A percentile compares a stretch with the other conserved stretches of the same genome.
These are phyloP conservation scores for Heliconius erato DNA, from an alignment of 2,888 invertebrate species.

Conservation along the genomic window DNA sequence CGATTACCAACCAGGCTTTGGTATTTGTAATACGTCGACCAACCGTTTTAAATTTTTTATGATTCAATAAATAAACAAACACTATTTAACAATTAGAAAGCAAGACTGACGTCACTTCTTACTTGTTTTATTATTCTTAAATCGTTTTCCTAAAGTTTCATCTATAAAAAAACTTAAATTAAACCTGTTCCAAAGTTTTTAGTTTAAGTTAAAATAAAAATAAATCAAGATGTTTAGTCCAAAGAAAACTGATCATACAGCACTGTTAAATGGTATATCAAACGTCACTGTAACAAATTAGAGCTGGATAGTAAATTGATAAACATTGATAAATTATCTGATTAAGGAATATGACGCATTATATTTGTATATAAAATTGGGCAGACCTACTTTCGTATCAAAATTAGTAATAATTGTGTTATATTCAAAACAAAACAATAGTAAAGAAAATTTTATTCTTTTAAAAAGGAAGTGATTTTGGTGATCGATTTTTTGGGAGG, in stretches of 20 bases:
- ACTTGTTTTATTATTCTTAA: neutral
- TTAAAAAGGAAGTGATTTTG: neutral
- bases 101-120: neutral
- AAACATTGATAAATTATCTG: constrained; percentile 39
- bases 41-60: neutral
- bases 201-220: neutral
- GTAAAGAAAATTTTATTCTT: neutral
- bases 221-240: neutral
- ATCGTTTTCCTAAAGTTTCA: neutral
- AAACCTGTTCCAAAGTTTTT: neutral
- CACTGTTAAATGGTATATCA: constrained; percentile 27
- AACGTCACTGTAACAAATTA: constrained; percentile 40
- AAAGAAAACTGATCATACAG: constrained; percentile 12
- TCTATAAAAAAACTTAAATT: neutral
- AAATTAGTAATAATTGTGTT: neutral
- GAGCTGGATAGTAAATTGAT: constrained; percentile 34
- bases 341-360: constrained; percentile 41
- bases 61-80: neutral
- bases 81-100: neutral
- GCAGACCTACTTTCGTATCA: constrained; percentile 26
- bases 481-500: neutral
- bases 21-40: neutral
- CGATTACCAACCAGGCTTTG: neutral
- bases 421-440: neutral
- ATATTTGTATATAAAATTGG: constrained; percentile 24